These are phyloP conservation scores for Chinchilla lanigera DNA, from an alignment of 2,113 vertebrate genomes.

Conservation along the genomic window DNA sequence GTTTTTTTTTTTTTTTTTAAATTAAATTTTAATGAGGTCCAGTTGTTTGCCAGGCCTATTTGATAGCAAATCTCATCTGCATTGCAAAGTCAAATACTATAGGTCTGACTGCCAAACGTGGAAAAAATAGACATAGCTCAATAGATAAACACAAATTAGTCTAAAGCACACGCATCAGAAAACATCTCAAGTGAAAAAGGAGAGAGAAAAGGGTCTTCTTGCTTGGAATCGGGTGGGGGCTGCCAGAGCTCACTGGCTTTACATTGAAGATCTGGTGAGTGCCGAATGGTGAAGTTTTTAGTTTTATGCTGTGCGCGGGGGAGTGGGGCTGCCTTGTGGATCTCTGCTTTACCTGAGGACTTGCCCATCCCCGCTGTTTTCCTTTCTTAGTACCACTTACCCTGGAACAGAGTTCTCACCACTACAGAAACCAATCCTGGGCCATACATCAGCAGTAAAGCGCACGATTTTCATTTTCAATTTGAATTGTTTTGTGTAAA, in stretches of 20 bases:
- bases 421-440: conserved; percentile 19
- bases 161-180: conserved; percentile 76
- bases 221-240: conserved; percentile 77
- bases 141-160: conserved; percentile 85
- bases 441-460: conserved; percentile 61
- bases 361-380: background rate
- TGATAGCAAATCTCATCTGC: conserved; percentile 79
- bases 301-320: background rate
- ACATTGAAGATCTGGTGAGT: conserved; percentile 74
- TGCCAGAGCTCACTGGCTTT: conserved; percentile 79
- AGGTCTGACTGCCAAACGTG: conserved; percentile 92
- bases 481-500: conserved; percentile 83
- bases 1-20: conserved; percentile 83
- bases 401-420: conserved; percentile 33
- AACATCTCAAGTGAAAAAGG: conserved; percentile 70
- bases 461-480: conserved; percentile 79
- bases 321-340: background rate
- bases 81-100: conserved; percentile 80
- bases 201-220: conserved; percentile 77
- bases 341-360: background rate
- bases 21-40: conserved; percentile 86
- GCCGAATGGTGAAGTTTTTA: conserved; percentile 70
- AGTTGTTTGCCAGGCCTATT: conserved; percentile 79
- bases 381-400: background rate
- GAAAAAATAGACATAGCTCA: conserved; percentile 84